Conservation (phyloP, 2,888 invertebrate species). For the Tipula lateralis region DNA sequence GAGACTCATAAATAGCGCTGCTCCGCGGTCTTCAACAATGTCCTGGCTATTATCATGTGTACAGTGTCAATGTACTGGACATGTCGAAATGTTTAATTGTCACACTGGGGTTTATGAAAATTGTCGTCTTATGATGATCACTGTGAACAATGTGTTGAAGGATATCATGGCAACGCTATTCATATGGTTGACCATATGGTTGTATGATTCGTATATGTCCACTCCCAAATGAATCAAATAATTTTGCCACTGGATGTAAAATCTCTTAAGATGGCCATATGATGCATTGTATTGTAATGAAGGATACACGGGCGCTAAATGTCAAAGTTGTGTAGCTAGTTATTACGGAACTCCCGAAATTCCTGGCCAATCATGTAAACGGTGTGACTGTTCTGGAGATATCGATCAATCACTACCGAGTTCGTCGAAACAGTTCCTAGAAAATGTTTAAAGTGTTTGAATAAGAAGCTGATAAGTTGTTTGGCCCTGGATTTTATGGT, state of each 20-base stretch:
- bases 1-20: conserved; percentile 88
- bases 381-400: conserved; percentile 92
- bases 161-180: conserved; percentile 92
- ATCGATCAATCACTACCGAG: conserved; percentile 77
- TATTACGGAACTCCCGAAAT: conserved; percentile 80
- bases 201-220: conserved; percentile 96
- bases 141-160: conserved; percentile 82
- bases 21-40: conserved; percentile 74
- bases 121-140: conserved; percentile 85
- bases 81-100: conserved; percentile 83
- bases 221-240: conserved; percentile 75
- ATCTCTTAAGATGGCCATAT: conserved; percentile 73
- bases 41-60: conserved; percentile 87
- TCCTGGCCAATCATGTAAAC: conserved; percentile 72
- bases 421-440: conserved; percentile 86
- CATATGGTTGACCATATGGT: conserved; percentile 76
- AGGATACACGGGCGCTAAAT: conserved; percentile 86
- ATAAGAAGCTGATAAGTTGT: conserved; percentile 86
- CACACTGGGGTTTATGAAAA: conserved; percentile 86
- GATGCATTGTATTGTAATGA: conserved; percentile 83
- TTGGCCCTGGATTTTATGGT: conserved; percentile 86
- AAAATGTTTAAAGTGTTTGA: conserved; percentile 81
- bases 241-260: conserved; percentile 81
- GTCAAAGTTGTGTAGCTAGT: conserved; percentile 86
- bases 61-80: conserved; percentile 92